These are phyloP conservation scores for Tetraodon nigroviridis DNA, from an alignment of 2,113 vertebrate species.

Conservation along the genomic window DNA sequence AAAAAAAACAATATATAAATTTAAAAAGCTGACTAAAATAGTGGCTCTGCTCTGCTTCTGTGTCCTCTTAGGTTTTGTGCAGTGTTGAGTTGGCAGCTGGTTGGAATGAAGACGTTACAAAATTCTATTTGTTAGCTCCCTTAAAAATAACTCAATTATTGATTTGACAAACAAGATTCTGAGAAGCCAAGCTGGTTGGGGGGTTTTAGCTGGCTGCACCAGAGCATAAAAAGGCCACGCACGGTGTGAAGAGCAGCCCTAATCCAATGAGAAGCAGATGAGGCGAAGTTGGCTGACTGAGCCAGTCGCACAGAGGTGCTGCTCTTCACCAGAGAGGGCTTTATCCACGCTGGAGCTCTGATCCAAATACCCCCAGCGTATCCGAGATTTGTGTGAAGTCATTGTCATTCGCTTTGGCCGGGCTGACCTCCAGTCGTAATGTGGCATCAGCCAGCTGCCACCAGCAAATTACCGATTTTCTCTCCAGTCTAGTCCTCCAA, in stretches of 20 bases:
- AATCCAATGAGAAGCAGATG: conserved; percentile 46
- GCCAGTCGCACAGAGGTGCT: conserved; percentile 18
- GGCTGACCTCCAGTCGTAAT: conserved; percentile 27
- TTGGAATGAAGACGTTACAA: too few species aligned
- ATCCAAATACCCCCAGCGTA: conserved; percentile 3
- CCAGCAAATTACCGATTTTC: conserved; percentile 27
- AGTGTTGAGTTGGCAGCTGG: too few species aligned
- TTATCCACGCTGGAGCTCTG: conserved; percentile 30
- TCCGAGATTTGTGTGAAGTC: conserved; percentile 36
- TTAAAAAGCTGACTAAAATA: too few species aligned
- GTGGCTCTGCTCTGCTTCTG: too few species aligned
- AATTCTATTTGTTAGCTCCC: neutral
- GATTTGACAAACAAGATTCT: conserved; percentile 15
- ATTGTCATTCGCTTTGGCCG: conserved; percentile 31
- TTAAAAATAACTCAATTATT: conserved; percentile 5
- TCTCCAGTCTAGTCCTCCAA: conserved; percentile 4
- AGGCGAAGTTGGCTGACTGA: conserved; percentile 37
- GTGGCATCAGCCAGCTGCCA: conserved; percentile 30
- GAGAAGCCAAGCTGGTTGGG: conserved; percentile 9
- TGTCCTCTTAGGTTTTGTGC: too few species aligned
- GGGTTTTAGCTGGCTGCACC: conserved; percentile 16
- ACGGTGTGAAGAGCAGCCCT: conserved; percentile 45
- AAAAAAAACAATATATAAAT: too few species aligned
- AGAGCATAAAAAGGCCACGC: conserved; percentile 20
- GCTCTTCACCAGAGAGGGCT: conserved; percentile 38